Percentiles rank a stretch among this genome's conserved stretches.
phyloP scores from a whole-genome alignment of 2,888 invertebrate species.

The Strigamia crassipes region DNA sequence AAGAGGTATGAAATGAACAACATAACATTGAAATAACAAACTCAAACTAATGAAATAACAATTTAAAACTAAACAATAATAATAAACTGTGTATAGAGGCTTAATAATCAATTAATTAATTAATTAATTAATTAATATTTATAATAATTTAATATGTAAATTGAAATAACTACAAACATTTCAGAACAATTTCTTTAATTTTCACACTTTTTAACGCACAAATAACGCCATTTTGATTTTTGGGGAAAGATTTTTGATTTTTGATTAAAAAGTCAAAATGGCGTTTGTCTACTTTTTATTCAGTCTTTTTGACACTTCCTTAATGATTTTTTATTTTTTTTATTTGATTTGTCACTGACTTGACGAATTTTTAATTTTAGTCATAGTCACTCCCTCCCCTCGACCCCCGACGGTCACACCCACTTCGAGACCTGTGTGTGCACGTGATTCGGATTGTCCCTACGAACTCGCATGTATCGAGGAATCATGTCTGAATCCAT shows the following conservation, averaged over 20 bases:
- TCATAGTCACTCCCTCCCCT: conserved; percentile 19
- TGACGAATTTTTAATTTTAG: neutral
- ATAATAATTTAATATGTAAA: neutral
- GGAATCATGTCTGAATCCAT: conserved; percentile 66
- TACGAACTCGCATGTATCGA: conserved; percentile 73
- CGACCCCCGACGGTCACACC: conserved; percentile 39
- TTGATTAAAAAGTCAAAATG: no score
- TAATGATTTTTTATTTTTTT: neutral
- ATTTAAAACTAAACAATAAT: no score
- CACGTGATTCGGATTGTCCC: conserved; percentile 64
- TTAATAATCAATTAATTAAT: neutral
- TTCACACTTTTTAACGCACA: no score
- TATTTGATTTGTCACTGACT: neutral
- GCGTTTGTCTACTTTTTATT: no score
- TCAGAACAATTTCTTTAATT: no score
- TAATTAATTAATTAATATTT: neutral
- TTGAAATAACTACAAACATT: no score
- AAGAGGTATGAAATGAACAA: conserved; percentile 40
- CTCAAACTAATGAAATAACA: neutral
- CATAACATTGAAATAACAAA: neutral
- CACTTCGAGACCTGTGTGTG: neutral
- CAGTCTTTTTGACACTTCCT: neutral
- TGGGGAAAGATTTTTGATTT: no score
- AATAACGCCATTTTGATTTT: no score
- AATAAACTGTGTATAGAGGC: neutral